Conservation (phyloP, 2,888 invertebrate species). For the Carabus problematicus region DNA sequence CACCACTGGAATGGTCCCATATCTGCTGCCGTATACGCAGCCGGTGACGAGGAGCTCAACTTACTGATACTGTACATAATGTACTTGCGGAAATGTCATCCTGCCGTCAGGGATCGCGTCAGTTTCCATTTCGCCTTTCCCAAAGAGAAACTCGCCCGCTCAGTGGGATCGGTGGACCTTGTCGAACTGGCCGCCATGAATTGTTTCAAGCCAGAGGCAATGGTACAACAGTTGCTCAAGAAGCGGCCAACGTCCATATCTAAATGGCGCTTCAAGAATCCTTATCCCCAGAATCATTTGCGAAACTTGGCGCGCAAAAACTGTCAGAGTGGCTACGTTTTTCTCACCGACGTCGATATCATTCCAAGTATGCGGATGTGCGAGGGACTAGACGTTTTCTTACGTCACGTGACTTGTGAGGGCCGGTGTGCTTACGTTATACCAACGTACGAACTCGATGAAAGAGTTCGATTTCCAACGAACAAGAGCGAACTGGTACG, state of each 20-base stretch:
- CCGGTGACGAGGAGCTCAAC: slow-evolving; percentile 79
- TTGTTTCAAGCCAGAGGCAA: slow-evolving; percentile 74
- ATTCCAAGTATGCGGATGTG: slow-evolving; percentile 80
- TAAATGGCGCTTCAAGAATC: slow-evolving; percentile 76
- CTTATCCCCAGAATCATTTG: slow-evolving; percentile 90
- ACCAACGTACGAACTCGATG: slow-evolving; percentile 88
- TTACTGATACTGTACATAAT: slow-evolving; percentile 75
- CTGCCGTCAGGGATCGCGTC: slow-evolving; percentile 74
- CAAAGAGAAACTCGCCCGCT: slow-evolving; percentile 58
- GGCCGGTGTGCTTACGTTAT: slow-evolving; percentile 85
- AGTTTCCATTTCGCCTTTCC: slow-evolving; percentile 80
- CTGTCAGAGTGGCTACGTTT: slow-evolving; percentile 81
- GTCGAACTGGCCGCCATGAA: slow-evolving; percentile 59
- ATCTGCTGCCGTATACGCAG: slow-evolving; percentile 81
- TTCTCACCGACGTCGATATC: slow-evolving; percentile 88
- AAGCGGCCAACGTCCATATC: slow-evolving; percentile 68
- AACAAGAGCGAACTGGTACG: slow-evolving; percentile 81
- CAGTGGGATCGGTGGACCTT: slow-evolving; percentile 50
- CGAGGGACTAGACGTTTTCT: slow-evolving; percentile 73
- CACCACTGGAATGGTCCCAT: slow-evolving; percentile 87
- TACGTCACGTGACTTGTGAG: slow-evolving; percentile 64
- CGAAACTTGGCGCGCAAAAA: slow-evolving; percentile 86
- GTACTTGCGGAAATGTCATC: slow-evolving; percentile 78
- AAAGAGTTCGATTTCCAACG: slow-evolving; percentile 78
- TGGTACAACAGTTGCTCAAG: slow-evolving; percentile 66